These are phyloP conservation scores for Ceratina australensis DNA, from an alignment of 1,140 invertebrate species.

Conservation along the genomic window DNA sequence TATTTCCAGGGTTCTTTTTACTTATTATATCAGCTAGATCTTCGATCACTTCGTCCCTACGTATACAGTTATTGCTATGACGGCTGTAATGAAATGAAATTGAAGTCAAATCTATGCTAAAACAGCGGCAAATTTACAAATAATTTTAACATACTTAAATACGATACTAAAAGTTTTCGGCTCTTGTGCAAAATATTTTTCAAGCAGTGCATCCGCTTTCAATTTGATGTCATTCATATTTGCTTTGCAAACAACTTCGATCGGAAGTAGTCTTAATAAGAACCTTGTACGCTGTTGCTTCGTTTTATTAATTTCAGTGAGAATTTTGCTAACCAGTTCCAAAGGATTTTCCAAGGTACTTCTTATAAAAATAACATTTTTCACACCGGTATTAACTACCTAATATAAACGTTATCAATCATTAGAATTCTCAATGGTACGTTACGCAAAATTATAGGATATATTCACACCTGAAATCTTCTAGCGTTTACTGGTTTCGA, in stretches of 20 bases:
- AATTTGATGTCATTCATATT: slow-evolving; percentile 86
- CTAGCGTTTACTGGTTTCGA: slow-evolving; percentile 67
- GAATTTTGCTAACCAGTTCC: slow-evolving; percentile 84
- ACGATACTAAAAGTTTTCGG: slow-evolving; percentile 88
- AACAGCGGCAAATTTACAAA: neutral
- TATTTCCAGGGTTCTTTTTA: slow-evolving; percentile 43
- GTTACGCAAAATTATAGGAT: neutral
- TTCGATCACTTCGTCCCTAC: slow-evolving; percentile 85
- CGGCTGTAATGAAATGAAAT: slow-evolving; percentile 76
- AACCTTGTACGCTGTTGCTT: slow-evolving; percentile 86
- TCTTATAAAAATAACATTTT: slow-evolving; percentile 91
- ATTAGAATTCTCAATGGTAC: neutral
- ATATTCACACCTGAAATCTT: slow-evolving; percentile 71
- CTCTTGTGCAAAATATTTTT: slow-evolving; percentile 87
- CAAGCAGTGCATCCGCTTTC: slow-evolving; percentile 84
- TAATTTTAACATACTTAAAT: slow-evolving; percentile 82
- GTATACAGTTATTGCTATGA: slow-evolving; percentile 88
- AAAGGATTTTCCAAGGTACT: slow-evolving; percentile 87
- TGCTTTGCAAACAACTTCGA: slow-evolving; percentile 90
- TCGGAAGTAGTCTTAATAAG: slow-evolving; percentile 88
- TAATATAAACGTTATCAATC: slow-evolving; percentile 70
- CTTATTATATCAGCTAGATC: slow-evolving; percentile 84
- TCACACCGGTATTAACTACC: slow-evolving; percentile 87
- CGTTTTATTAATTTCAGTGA: slow-evolving; percentile 85
- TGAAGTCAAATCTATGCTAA: neutral